Conservation (phyloP, 53 echinoderm and acorn worm species). For the Luidia sarsii region DNA sequence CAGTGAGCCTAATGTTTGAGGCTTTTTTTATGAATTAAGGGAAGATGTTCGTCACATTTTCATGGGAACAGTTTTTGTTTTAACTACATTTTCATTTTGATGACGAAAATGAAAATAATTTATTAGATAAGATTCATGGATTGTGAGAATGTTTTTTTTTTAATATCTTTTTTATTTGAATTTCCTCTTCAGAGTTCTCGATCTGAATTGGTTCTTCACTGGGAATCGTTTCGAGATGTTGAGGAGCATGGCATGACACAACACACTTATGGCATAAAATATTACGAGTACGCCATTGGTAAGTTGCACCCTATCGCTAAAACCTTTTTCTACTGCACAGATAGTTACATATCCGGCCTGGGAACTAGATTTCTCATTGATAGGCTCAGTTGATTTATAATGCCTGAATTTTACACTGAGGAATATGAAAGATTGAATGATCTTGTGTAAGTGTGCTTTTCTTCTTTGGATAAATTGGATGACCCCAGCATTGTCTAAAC, state of each 20-base stretch:
- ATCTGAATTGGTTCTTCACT: conserved; percentile 34
- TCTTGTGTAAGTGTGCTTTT: background rate
- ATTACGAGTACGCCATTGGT: conserved; percentile 65
- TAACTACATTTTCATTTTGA: background rate
- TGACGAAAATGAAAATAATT: background rate
- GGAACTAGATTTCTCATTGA: background rate
- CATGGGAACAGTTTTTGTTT: background rate
- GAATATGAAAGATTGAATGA: background rate
- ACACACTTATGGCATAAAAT: conserved; percentile 55
- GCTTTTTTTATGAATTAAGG: background rate
- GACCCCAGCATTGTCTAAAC: background rate
- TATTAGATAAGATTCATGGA: background rate
- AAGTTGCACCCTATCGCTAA: background rate
- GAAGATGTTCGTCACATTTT: background rate
- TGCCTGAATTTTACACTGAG: background rate
- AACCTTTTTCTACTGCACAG: background rate
- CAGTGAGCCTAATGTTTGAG: background rate
- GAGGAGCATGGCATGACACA: conserved; percentile 49
- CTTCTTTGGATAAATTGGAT: background rate
- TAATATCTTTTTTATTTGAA: background rate
- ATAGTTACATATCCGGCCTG: background rate
- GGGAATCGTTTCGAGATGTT: conserved; percentile 61
- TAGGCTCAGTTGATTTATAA: background rate
- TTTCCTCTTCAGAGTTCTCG: conserved; percentile 8
- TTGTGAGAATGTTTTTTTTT: background rate